Percentiles rank a stretch among this genome's conserved stretches.
These are phyloP conservation scores for Scaptomyza polygonia DNA, from an alignment of 2,888 invertebrate genomes.

Conservation along the genomic window DNA sequence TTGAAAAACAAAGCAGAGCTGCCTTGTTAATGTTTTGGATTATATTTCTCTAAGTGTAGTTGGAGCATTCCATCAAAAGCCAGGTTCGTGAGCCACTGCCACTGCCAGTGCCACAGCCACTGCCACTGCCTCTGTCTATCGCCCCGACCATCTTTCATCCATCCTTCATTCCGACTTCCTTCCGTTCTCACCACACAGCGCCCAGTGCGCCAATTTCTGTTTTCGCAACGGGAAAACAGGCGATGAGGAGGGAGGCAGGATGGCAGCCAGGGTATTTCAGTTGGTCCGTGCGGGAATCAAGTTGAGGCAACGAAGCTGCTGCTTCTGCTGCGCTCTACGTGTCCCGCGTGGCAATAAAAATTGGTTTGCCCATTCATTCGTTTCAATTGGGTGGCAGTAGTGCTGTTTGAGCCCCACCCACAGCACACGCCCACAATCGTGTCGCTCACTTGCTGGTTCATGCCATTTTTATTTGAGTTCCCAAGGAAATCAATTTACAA, in stretches of 20 bases:
- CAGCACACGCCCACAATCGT: conserved; percentile 39
- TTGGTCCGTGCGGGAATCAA: conserved; percentile 67
- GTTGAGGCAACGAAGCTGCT: conserved; percentile 59
- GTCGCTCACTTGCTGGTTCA: conserved; percentile 76
- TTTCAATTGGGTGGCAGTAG: conserved; percentile 62
- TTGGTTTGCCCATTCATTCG: conserved; percentile 80
- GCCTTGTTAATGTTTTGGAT: neutral
- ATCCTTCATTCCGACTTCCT: conserved; percentile 59
- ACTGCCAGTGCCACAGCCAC: neutral
- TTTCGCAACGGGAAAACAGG: conserved; percentile 57
- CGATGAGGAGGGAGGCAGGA: neutral
- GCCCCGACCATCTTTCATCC: conserved; percentile 27
- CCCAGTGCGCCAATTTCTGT: conserved; percentile 70
- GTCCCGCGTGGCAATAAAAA: conserved; percentile 81
- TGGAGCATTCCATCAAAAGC: conserved; percentile 61
- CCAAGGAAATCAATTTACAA: conserved; percentile 80
- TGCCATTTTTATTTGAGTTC: conserved; percentile 81
- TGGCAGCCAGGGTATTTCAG: conserved; percentile 15
- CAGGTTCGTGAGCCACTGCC: conserved; percentile 21
- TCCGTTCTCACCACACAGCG: conserved; percentile 62
- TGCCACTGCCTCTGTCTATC: neutral
- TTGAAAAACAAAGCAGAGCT: neutral
- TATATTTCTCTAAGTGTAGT: neutral
- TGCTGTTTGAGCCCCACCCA: conserved; percentile 8
- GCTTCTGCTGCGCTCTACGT: conserved; percentile 58